Base-by-base conservation (phyloP, 1,140 invertebrate species). In the Ceratoteleas bidentatus region DNA sequence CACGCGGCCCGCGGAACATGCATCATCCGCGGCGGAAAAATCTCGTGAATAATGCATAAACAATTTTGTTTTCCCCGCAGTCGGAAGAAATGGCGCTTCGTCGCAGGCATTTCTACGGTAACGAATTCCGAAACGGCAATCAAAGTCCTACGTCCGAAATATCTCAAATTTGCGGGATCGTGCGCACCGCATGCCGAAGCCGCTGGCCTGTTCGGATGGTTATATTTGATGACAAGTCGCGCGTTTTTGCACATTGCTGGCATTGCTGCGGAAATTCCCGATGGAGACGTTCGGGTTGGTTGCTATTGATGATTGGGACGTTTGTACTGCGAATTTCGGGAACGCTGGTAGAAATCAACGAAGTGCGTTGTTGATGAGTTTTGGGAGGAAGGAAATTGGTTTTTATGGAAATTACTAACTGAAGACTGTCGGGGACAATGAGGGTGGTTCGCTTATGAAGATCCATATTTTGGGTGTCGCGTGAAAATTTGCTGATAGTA, bases 1-100 rank as follows among this genome's bases (percentile, higher is more conserved):
- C 43, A 11, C 13, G 43, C 49, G 15, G n/a, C 16, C n/a, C 1
- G n/a, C n/a, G 10, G 32, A 53, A 53, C 32, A 62, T 62, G 50
- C 40, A 62, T 62, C 40, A 53, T 61, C 16, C 15, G 32, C 52
- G 33, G 45, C 50, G 6, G 15, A 54, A 52, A 65, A 52, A 16
- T 43, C 34, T 65, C 36, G 15, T 74, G 70, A 65, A 65, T 74
- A 74, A 74, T 74, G 70, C 70, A 74, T 65, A 58, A 74, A 65
- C 40, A 65, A 74, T 74, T 74, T 58, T 74, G 53, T 74, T 58
- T 76, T 62, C 45, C 14, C 60, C 36, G 38, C 56, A 36, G 45
- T 57, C 9, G 43, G 47, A 38, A 68, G 57, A 56, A 68, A 68
- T 34, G 69, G 47, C 50, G 58, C 10, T 52, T 13, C 49, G 34